phyloP scores from a whole-genome alignment of 2,113 vertebrate genomes.

The Oxyura jamaicensis region DNA sequence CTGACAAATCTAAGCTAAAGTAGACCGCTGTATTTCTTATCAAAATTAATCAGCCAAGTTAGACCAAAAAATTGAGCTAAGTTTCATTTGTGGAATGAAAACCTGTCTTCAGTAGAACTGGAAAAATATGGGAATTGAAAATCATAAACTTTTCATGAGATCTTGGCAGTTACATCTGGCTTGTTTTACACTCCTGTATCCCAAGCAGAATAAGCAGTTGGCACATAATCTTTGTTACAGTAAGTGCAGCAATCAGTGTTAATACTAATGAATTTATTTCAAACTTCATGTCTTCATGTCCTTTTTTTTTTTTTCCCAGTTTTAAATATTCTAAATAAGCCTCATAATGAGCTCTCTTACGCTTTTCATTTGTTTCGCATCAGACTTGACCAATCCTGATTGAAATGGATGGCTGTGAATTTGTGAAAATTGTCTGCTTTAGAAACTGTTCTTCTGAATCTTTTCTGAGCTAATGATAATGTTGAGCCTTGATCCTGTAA shows the following conservation, averaged over 20 bases:
- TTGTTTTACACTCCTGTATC: neutral
- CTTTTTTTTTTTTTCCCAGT: neutral
- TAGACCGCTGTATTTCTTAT: neutral
- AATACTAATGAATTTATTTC: neutral
- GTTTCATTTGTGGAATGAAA: neutral
- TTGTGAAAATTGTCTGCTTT: neutral
- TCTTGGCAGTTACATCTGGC: neutral
- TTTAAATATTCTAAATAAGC: neutral
- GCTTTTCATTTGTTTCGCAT: neutral
- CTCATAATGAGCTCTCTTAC: neutral
- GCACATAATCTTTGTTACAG: neutral
- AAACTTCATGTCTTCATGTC: neutral
- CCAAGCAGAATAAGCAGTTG: neutral
- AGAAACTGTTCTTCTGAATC: neutral
- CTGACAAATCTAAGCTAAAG: neutral
- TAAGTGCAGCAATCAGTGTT: accelerated
- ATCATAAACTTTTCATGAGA: neutral
- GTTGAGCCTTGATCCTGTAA: neutral
- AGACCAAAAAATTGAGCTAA: neutral
- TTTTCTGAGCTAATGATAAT: neutral
- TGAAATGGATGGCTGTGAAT: neutral
- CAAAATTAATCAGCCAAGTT: neutral
- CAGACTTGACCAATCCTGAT: neutral
- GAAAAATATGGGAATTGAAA: neutral
- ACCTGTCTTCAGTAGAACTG: neutral